Conservation (phyloP, 2,888 invertebrate genomes). For the Calameuta pallipes region DNA sequence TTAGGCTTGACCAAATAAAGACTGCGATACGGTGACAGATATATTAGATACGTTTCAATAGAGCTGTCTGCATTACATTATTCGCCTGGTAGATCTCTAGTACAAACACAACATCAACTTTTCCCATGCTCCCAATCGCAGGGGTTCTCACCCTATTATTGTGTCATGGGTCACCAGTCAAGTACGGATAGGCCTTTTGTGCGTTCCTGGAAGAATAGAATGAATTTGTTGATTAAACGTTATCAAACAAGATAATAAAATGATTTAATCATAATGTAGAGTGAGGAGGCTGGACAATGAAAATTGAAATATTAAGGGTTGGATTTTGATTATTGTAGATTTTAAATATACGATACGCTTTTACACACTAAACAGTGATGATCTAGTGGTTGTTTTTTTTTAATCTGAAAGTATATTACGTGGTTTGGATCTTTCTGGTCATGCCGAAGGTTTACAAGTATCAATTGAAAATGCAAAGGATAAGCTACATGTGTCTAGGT, state of each 20-base stretch:
- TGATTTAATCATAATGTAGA: not conserved
- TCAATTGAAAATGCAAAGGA: not conserved
- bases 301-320: not conserved
- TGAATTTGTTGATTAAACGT: not conserved
- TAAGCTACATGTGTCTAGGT: not conserved
- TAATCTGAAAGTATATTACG: not conserved
- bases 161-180: not conserved
- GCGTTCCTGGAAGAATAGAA: not conserved
- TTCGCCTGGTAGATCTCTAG: conserved; percentile 62
- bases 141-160: conserved; percentile 46
- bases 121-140: conserved; percentile 58
- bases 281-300: not conserved
- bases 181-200: not conserved
- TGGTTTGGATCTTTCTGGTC: not conserved
- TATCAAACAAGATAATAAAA: not conserved
- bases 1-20: conserved; percentile 52
- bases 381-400: not conserved
- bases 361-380: not conserved
- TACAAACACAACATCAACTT: conserved; percentile 64
- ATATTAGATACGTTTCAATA: conserved; percentile 63
- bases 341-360: not conserved
- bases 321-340: not conserved
- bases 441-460: not conserved
- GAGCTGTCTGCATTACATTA: conserved; percentile 62
- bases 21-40: conserved; percentile 54